Base-by-base conservation (phyloP, 2,113 vertebrate genomes). In the Suncus etruscus region DNA sequence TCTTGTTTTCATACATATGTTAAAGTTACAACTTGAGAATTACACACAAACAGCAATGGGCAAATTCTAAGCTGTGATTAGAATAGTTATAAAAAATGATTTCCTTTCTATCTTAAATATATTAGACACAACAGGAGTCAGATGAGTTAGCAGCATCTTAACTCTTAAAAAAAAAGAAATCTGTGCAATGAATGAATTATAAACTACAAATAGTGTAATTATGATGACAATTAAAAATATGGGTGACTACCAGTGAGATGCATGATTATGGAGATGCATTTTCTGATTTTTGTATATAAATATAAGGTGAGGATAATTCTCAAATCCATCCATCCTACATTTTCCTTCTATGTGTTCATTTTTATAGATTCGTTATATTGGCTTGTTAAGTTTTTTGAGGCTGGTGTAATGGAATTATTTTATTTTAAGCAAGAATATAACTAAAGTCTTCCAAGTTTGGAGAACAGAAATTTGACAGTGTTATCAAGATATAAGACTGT, bases 1-100 rank as follows among this genome's bases (percentile, higher is more conserved):
- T 90, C 83, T 94, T 94, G 27, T 51, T 92, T 95, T 89, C 75
- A 86, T 54, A 86, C 32, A 86, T 83, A 90, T 75, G 27, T 94
- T 89, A 94, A 96, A 94, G 51, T 45, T 39, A 47, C 63, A 63
- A 50, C 51, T 8, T 31, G 69, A 77, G 81, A 92, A 20, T 81
- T 66, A 16, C 18, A 83, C 45, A 75, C 45, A 85, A 61, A 94
- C 76, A 65, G 84, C 65, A 92, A n/a, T 76, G 81, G 3, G 87
- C 70, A 76, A 72, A 29, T 79, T 78, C 61, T n/a, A 82, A 65
- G 58, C 73, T 70, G 65, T 78, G n/a, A 92, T 89, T 83, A 80
- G 31, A 78, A 88, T 83, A 86, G 45, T 72, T 45, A 66, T 15
- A 24, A 11, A 89, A 94, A 90, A 81, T 20, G 6, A 78, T 79